Conservation (phyloP, 2,113 vertebrate genomes). For the Onychorhynchus coronatus region DNA sequence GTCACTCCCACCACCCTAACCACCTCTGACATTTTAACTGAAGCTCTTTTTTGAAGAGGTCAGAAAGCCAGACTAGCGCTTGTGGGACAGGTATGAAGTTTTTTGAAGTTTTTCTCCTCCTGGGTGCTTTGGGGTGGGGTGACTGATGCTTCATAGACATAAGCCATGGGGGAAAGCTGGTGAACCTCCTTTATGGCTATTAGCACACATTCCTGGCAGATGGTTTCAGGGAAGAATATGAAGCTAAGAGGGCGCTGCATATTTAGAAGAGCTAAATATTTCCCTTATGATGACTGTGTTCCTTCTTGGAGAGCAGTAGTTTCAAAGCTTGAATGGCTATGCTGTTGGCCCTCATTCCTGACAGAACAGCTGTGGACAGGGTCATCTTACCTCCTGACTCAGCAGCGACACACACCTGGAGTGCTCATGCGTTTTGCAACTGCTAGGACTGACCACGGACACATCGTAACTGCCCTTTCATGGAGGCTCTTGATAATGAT, state of each 20-base stretch:
- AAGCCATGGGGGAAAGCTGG: neutral
- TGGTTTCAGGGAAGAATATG: neutral
- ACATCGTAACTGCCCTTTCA: neutral
- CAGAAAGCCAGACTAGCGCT: neutral
- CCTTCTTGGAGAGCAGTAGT: neutral
- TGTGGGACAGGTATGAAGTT: neutral
- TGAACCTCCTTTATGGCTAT: neutral
- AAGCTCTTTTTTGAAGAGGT: slow-evolving; percentile 60
- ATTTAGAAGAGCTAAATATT: neutral
- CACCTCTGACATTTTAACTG: neutral
- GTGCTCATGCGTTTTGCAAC: neutral
- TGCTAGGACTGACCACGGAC: neutral
- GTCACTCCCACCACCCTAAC: neutral
- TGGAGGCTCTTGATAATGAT: neutral
- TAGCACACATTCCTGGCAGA: neutral
- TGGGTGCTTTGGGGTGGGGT: neutral
- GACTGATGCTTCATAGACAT: neutral
- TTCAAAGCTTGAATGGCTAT: neutral
- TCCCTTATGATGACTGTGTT: neutral
- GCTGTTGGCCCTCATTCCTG: neutral
- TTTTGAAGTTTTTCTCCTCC: neutral
- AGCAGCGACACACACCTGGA: neutral
- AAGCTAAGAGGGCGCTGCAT: neutral
- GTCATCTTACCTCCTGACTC: neutral
- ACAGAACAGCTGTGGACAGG: neutral